Percentiles rank a stretch among this genome's conserved stretches.
Evolutionary conservation across 2,797 vertebrate genomes (phyloP).

Genomic region (Apodemus agrarius): DNA sequence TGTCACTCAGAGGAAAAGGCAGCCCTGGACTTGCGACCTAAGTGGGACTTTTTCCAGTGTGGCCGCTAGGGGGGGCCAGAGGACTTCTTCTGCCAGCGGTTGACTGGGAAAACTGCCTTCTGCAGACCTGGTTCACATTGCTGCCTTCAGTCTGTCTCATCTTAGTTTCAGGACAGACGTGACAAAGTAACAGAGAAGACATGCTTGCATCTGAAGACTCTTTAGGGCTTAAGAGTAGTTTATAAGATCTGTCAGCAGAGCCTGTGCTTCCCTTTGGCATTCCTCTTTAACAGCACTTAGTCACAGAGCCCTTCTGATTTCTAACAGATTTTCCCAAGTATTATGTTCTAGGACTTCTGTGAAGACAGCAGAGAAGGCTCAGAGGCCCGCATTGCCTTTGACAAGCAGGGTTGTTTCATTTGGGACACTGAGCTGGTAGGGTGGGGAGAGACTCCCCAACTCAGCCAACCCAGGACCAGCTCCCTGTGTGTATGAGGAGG

Average conservation of each 20-base stretch:
- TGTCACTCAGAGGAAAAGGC: background rate
- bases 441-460: background rate
- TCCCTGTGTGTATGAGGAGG: background rate
- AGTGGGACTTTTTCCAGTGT: background rate
- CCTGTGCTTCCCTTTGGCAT: background rate
- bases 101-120: background rate
- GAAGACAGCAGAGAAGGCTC: background rate
- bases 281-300: background rate
- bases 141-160: background rate
- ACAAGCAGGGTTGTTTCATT: background rate
- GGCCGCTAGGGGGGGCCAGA: background rate
- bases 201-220: background rate
- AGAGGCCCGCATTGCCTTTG: background rate
- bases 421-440: background rate
- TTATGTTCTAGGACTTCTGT: background rate
- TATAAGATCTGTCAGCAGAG: background rate
- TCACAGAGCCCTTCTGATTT: background rate
- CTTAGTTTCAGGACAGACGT: constrained; percentile 36
- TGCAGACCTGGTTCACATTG: background rate
- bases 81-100: background rate
- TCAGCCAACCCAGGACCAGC: background rate
- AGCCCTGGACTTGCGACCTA: background rate
- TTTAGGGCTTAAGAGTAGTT: constrained; percentile 4
- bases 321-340: background rate
- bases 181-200: background rate